These are phyloP conservation scores for Vireo griseus DNA, from an alignment of 2,797 vertebrate genomes.

Conservation along the genomic window DNA sequence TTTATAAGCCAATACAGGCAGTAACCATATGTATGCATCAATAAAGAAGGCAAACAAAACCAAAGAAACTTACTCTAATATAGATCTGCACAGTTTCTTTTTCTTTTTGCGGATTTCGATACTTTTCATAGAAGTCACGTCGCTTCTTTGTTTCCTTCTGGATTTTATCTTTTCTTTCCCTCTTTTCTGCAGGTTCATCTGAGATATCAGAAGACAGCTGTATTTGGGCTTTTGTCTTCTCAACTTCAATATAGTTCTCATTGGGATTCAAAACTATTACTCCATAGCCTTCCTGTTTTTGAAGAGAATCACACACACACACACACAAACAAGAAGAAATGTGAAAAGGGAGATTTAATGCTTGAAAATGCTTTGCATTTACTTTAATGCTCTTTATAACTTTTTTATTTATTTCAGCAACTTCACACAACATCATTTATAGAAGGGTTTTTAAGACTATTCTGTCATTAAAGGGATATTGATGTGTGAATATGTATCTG, in stretches of 20 bases:
- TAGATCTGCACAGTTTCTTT: constrained; percentile 88
- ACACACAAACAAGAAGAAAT: neutral
- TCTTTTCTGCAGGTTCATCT: constrained; percentile 96
- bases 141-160: constrained; percentile 90
- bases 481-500: neutral
- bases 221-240: constrained; percentile 80
- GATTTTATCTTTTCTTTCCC: constrained; percentile 87
- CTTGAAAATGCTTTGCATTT: constrained; percentile 28
- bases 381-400: constrained; percentile 24
- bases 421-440: neutral
- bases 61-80: constrained; percentile 85
- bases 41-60: constrained; percentile 9
- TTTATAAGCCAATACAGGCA: neutral
- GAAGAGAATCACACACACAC: constrained; percentile 17
- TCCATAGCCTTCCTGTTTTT: constrained; percentile 88
- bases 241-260: constrained; percentile 95
- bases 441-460: neutral
- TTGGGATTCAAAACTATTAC: constrained; percentile 98
- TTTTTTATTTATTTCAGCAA: constrained; percentile 22
- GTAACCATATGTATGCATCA: neutral
- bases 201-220: constrained; percentile 80
- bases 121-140: constrained; percentile 95
- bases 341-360: constrained; percentile 25
- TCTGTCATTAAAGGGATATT: neutral
- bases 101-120: constrained; percentile 95